Percentiles rank a stretch among this genome's conserved stretches.
These are phyloP conservation scores for Erebia palarica DNA, from an alignment of 2,888 invertebrate species.

Conservation along the genomic window DNA sequence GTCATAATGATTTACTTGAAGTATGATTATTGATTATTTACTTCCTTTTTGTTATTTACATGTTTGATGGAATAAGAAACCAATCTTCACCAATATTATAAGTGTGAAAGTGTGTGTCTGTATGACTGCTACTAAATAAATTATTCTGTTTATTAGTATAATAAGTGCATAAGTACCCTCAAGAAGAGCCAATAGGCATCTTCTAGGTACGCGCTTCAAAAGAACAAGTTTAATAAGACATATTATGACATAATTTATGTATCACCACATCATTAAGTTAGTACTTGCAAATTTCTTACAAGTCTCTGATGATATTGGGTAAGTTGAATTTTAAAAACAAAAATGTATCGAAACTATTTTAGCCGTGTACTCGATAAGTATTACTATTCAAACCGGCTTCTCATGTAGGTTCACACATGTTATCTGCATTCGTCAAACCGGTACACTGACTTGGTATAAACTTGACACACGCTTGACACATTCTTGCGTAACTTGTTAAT, in stretches of 20 bases:
- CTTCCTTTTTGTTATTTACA: too few relatives aligned
- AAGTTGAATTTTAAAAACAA: constrained; percentile 11
- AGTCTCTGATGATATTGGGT: constrained; percentile 8
- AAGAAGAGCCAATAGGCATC: too few relatives aligned
- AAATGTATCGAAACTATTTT: constrained; percentile 22
- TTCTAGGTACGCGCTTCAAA: too few relatives aligned
- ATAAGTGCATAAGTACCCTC: too few relatives aligned
- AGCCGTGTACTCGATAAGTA: constrained; percentile 23
- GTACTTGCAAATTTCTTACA: background rate
- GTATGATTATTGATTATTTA: too few relatives aligned
- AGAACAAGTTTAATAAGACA: background rate
- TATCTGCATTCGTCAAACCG: constrained; percentile 39
- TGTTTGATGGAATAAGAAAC: background rate
- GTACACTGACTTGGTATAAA: constrained; percentile 37
- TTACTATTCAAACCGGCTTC: constrained; percentile 37
- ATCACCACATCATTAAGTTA: background rate
- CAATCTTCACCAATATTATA: too few relatives aligned
- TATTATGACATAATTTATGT: too few relatives aligned
- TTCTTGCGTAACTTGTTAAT: constrained; percentile 41
- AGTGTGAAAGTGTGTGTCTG: too few relatives aligned
- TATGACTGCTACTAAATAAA: too few relatives aligned
- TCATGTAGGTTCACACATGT: constrained; percentile 36
- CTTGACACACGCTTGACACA: constrained; percentile 43
- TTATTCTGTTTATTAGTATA: too few relatives aligned
- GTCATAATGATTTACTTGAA: too few relatives aligned